Percentiles rank a stretch among this genome's conserved stretches.
Conservation (phyloP, 2,888 invertebrate species). For the Limnephilus rhombicus region DNA sequence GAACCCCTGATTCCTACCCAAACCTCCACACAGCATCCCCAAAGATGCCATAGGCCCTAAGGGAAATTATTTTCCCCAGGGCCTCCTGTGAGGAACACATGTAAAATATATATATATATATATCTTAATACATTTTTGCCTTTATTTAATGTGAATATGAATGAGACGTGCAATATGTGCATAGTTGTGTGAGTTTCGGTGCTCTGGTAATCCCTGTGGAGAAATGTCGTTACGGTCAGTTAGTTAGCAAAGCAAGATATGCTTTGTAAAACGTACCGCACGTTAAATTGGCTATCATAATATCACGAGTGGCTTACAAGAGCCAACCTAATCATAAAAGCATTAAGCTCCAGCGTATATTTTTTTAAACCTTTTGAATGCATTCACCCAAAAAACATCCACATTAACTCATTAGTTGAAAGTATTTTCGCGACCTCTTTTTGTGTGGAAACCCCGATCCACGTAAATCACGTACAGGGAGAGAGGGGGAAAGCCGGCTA, state of each 20-base stretch:
- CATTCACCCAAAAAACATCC: not conserved
- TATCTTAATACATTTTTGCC: too few species aligned
- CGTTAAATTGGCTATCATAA: not conserved
- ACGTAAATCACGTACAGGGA: constrained; percentile 26
- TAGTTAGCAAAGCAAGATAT: not conserved
- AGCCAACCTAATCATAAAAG: not conserved
- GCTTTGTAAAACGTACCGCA: not conserved
- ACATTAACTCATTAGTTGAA: not conserved
- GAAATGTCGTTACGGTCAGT: too few species aligned
- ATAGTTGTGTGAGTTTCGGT: too few species aligned
- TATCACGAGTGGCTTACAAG: not conserved
- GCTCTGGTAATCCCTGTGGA: too few species aligned
- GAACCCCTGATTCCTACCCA: too few species aligned
- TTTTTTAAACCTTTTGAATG: not conserved
- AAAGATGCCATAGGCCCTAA: too few species aligned
- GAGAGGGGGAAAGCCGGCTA: constrained; percentile 11
- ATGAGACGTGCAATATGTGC: too few species aligned
- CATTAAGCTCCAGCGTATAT: not conserved
- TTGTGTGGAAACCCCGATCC: not conserved
- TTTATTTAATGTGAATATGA: too few species aligned
- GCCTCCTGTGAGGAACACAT: too few species aligned
- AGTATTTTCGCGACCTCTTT: not conserved
- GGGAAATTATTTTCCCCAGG: too few species aligned
- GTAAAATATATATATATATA: too few species aligned
- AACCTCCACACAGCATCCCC: too few species aligned